Percentiles rank a stretch among this genome's conserved stretches.
These are phyloP conservation scores for Setipinna tenuifilis DNA, from an alignment of 2,797 vertebrate species.

Conservation along the genomic window DNA sequence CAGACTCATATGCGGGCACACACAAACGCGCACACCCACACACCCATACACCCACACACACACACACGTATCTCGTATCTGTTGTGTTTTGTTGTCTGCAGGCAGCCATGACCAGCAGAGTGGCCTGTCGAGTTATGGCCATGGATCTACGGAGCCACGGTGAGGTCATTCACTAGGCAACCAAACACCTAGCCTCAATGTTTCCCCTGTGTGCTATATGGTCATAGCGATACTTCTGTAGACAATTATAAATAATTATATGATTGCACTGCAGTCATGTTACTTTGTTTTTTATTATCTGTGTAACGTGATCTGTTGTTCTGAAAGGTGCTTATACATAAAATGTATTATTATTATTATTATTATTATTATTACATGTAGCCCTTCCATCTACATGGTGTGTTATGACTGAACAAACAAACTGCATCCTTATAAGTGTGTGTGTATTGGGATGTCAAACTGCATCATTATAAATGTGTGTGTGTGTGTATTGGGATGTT, in stretches of 20 bases:
- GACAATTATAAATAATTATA: background rate
- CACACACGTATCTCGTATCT: background rate
- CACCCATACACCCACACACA: background rate
- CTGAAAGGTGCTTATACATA: too few relatives aligned
- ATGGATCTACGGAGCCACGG: constrained; percentile 74
- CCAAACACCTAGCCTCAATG: background rate
- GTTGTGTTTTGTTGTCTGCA: constrained; percentile 39
- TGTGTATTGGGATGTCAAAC: too few relatives aligned
- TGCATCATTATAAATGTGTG: background rate
- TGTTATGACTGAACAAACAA: background rate
- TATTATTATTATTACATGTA: too few relatives aligned
- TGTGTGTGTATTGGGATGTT: background rate
- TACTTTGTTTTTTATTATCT: too few relatives aligned
- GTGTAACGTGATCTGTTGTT: too few relatives aligned
- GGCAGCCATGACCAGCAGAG: constrained; percentile 65
- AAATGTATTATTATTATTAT: too few relatives aligned
- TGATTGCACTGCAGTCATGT: too few relatives aligned
- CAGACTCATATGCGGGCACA: too few relatives aligned
- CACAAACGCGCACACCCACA: background rate
- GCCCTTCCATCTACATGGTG: background rate
- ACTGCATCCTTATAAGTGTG: too few relatives aligned
- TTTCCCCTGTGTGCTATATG: background rate
- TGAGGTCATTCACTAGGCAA: constrained; percentile 48
- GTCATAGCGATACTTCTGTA: background rate
- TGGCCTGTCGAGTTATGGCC: constrained; percentile 68